phyloP scores from a whole-genome alignment of 2,888 invertebrate species.

The Pseudoips prasinana region DNA sequence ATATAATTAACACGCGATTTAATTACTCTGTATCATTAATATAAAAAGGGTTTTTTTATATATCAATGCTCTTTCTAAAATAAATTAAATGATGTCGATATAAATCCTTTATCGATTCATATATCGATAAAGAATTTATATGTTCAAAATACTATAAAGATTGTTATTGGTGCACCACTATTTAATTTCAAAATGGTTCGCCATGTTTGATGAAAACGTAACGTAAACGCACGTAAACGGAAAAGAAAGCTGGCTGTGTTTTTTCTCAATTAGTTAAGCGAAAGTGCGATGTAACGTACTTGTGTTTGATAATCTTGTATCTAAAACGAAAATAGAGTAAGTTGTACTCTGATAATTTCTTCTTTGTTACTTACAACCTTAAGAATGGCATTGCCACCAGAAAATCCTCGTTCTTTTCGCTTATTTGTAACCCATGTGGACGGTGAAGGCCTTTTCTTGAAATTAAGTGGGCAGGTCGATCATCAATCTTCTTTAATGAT shows the following conservation, averaged over 20 bases:
- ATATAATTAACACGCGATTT: too few species aligned
- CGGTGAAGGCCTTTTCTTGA: slow-evolving; percentile 85
- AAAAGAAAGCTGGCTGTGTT: slow-evolving; percentile 69
- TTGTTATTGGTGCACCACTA: slow-evolving; percentile 12
- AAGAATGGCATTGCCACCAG: slow-evolving; percentile 60
- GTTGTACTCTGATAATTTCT: slow-evolving; percentile 28
- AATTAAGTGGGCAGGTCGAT: slow-evolving; percentile 87
- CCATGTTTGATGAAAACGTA: slow-evolving; percentile 73
- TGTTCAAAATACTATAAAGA: too few species aligned
- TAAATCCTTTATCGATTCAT: too few species aligned
- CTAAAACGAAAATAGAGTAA: slow-evolving; percentile 52
- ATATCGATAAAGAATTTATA: too few species aligned
- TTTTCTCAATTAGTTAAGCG: slow-evolving; percentile 40
- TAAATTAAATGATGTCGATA: too few species aligned
- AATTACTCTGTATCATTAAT: too few species aligned
- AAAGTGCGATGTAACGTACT: slow-evolving; percentile 43
- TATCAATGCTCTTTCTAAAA: too few species aligned
- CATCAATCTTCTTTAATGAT: slow-evolving; percentile 79
- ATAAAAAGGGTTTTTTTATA: too few species aligned
- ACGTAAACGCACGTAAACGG: slow-evolving; percentile 74
- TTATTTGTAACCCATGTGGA: slow-evolving; percentile 86
- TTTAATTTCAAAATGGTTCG: slow-evolving; percentile 33
- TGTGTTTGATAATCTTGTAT: slow-evolving; percentile 28
- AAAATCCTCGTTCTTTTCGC: slow-evolving; percentile 60
- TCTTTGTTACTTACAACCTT: slow-evolving; percentile 16